phyloP scores from a whole-genome alignment of 2,888 invertebrate genomes.

The Yponomeuta malinellus region DNA sequence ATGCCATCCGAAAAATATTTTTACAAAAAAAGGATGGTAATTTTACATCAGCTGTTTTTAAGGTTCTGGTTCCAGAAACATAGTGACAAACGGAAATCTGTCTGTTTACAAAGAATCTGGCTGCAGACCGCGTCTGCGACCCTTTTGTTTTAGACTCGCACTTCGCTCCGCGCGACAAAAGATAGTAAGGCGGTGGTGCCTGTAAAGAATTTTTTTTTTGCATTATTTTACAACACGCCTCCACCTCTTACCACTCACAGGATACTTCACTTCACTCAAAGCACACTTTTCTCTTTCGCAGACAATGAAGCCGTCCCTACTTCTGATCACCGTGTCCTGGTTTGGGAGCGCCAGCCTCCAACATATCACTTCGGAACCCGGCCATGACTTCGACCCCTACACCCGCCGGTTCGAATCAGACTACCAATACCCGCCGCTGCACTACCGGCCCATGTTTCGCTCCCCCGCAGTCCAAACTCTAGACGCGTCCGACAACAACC shows the following conservation, averaged over 20 bases:
- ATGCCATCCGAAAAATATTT: too few species aligned
- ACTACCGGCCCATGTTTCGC: conserved; percentile 41
- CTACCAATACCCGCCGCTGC: conserved; percentile 34
- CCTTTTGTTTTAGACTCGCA: too few species aligned
- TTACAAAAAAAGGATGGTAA: too few species aligned
- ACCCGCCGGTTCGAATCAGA: conserved; percentile 37
- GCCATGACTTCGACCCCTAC: conserved; percentile 29
- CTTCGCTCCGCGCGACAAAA: too few species aligned
- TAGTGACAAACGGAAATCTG: too few species aligned
- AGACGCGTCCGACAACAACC: conserved; percentile 24
- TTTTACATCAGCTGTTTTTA: neutral
- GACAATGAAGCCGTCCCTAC: conserved; percentile 54
- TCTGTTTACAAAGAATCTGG: too few species aligned
- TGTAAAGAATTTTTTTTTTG: too few species aligned
- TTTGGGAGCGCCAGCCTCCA: conserved; percentile 55
- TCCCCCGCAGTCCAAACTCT: conserved; percentile 23
- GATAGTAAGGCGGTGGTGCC: too few species aligned
- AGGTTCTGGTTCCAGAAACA: conserved; percentile 42
- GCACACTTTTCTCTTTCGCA: neutral
- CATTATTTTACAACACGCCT: too few species aligned
- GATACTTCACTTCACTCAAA: neutral
- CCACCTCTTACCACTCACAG: too few species aligned
- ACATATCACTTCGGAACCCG: conserved; percentile 46
- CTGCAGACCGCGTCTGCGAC: too few species aligned
- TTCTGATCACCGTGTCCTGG: conserved; percentile 54